These are phyloP conservation scores for Xylota segnis DNA, from an alignment of 2,888 invertebrate genomes.

Conservation along the genomic window DNA sequence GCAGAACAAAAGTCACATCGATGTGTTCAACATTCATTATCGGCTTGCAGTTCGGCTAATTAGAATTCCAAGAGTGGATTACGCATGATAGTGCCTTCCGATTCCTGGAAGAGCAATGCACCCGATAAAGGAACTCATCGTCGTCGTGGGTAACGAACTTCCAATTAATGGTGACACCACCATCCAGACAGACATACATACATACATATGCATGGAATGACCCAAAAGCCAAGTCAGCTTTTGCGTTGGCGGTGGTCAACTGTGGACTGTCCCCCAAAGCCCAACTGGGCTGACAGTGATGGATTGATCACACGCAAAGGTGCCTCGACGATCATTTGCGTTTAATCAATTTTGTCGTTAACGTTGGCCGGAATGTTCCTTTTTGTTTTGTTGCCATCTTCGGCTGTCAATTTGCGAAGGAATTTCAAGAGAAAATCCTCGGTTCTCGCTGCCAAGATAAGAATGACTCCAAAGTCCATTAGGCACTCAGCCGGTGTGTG, in stretches of 20 bases:
- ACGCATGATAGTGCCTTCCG: conserved; percentile 37
- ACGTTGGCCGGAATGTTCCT: conserved; percentile 45
- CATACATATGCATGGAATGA: too few relatives aligned
- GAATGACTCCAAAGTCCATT: conserved; percentile 65
- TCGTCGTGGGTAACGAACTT: conserved; percentile 15
- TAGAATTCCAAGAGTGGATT: conserved; percentile 71
- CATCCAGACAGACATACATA: conserved; percentile 25
- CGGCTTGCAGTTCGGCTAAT: conserved; percentile 53
- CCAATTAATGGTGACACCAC: conserved; percentile 61
- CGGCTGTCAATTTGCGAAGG: conserved; percentile 48
- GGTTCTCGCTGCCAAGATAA: conserved; percentile 8
- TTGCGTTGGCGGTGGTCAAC: conserved; percentile 66
- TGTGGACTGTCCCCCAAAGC: conserved; percentile 2
- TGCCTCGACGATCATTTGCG: conserved; percentile 62
- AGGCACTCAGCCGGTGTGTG: conserved; percentile 68
- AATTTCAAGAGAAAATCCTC: conserved; percentile 26
- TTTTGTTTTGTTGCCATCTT: conserved; percentile 12
- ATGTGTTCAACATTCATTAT: conserved; percentile 52
- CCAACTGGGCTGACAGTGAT: conserved; percentile 52
- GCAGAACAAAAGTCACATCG: conserved; percentile 36
- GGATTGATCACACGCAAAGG: conserved; percentile 72
- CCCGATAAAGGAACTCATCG: conserved; percentile 46
- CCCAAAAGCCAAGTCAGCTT: conserved; percentile 42
- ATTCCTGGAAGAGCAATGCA: conserved; percentile 59
- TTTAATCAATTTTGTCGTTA: conserved; percentile 58